Conservation (phyloP, 2,888 invertebrate genomes). For the Anagyrus pseudococci region DNA sequence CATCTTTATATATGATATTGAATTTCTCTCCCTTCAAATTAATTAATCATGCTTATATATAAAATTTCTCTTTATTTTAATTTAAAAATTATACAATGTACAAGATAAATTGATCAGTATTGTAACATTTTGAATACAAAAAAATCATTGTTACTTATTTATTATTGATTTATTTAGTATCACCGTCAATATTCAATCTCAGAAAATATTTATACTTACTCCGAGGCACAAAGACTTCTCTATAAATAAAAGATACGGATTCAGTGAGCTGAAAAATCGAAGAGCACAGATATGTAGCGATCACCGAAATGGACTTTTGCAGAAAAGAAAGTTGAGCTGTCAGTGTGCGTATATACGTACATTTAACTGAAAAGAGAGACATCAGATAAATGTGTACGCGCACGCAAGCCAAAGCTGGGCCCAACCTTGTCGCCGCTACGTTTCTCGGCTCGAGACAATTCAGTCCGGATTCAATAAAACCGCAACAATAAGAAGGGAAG, state of each 20-base stretch:
- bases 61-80: no score
- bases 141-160: no score
- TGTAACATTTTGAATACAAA: no score
- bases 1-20: constrained; percentile 35
- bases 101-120: no score
- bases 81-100: no score
- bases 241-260: constrained; percentile 6
- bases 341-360: neutral
- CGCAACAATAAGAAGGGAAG: constrained; percentile 57
- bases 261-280: constrained; percentile 16
- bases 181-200: no score
- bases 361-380: neutral
- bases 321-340: neutral
- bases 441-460: constrained; percentile 54
- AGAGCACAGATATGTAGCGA: constrained; percentile 29
- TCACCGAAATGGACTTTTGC: constrained; percentile 17
- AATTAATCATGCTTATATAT: no score
- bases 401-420: neutral
- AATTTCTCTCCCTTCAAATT: no score
- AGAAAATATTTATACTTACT: no score
- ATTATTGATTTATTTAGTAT: no score
- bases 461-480: constrained; percentile 59
- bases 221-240: constrained; percentile 42
- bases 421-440: constrained; percentile 21
- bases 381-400: neutral